These are phyloP conservation scores for Choloepus didactylus DNA, from an alignment of 2,797 vertebrate species.

Conservation along the genomic window DNA sequence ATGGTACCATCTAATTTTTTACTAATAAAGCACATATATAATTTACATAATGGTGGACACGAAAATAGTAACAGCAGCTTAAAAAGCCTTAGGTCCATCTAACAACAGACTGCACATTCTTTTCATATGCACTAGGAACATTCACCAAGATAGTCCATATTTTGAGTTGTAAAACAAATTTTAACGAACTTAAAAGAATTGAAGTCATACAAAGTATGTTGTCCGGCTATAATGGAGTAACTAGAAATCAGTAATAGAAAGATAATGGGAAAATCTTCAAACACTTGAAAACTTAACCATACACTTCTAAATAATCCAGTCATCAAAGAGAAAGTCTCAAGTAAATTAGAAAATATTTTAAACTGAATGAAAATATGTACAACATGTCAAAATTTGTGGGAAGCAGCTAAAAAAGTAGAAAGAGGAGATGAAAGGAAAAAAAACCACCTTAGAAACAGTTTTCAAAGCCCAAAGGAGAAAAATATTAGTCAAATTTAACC, in stretches of 20 bases:
- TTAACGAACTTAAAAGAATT: background rate
- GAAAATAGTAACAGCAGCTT: constrained; percentile 2
- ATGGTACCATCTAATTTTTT: constrained; percentile 2
- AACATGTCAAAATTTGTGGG: background rate
- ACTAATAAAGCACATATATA: background rate
- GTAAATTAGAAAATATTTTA: constrained; percentile 36
- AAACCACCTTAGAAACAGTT: background rate
- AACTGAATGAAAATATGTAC: background rate
- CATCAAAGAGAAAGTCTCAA: constrained; percentile 31
- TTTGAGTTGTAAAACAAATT: background rate
- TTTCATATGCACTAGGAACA: background rate
- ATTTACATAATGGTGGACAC: constrained; percentile 33
- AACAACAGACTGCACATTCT: background rate
- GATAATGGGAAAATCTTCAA: constrained; percentile 48
- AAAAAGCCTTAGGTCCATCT: background rate
- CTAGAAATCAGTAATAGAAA: constrained; percentile 44
- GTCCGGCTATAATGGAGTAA: constrained; percentile 14
- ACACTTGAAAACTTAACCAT: constrained; percentile 44
- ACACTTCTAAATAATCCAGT: constrained; percentile 4
- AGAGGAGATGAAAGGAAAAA: background rate
- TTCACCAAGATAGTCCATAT: background rate
- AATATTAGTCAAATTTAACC: background rate
- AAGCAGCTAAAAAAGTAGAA: background rate
- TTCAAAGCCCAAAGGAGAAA: background rate
- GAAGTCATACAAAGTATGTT: background rate